Conservation (phyloP, 2,113 vertebrate species). For the Eupsittula cactorum region DNA sequence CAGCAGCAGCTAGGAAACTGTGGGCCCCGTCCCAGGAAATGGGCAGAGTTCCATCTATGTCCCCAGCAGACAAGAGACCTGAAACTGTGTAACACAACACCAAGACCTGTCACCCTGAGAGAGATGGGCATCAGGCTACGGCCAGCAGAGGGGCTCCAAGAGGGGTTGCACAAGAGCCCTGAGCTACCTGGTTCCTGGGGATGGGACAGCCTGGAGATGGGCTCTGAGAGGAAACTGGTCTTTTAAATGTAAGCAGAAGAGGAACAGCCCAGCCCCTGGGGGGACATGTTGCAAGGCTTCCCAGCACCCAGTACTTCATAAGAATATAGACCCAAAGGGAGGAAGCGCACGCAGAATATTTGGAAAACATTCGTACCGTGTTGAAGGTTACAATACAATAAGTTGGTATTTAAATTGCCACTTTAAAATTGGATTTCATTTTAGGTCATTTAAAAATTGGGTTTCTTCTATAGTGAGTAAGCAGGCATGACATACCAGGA, state of each 20-base stretch:
- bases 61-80: not conserved
- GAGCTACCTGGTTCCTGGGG: not conserved
- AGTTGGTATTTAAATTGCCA: not conserved
- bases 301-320: not conserved
- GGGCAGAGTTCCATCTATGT: not conserved
- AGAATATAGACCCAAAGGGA: not conserved
- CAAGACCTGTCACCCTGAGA: not conserved
- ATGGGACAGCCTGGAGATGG: not conserved
- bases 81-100: fast-evolving
- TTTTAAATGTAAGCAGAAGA: not conserved
- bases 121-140: fast-evolving
- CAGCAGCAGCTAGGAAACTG: not conserved
- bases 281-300: not conserved
- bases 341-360: not conserved
- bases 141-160: fast-evolving
- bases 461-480: conserved; percentile 11
- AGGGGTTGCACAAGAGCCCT: not conserved
- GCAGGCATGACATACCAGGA: not conserved
- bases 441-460: not conserved
- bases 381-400: not conserved
- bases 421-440: not conserved
- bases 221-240: not conserved
- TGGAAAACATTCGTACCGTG: not conserved
- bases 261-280: not conserved
- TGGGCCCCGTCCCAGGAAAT: not conserved